A percentile compares a stretch with the other conserved stretches of the same genome.
Evolutionary conservation across 2,888 invertebrate genomes (phyloP).

Genomic region (Ophraella communa): DNA sequence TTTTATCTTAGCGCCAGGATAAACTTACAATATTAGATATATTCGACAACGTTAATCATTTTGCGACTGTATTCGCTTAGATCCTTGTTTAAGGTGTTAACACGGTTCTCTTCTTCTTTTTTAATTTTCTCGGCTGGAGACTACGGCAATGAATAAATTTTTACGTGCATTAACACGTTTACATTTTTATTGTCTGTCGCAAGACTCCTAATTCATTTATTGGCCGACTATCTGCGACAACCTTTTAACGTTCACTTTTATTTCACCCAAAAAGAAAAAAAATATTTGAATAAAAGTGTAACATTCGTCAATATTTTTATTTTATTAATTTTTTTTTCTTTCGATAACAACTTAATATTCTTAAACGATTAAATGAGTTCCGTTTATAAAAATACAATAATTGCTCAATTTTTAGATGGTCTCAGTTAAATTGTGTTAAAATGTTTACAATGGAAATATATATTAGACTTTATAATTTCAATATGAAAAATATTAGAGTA

Average conservation of each 20-base stretch:
- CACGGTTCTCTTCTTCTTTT: constrained; percentile 10
- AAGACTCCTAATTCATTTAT: constrained; percentile 39
- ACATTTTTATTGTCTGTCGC: constrained; percentile 46
- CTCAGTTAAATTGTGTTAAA: constrained; percentile 43
- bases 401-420: not conserved
- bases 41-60: not conserved
- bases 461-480: constrained; percentile 59
- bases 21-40: too few relatives aligned
- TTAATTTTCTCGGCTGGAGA: not conserved
- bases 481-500: constrained; percentile 61
- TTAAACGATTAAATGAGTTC: too few relatives aligned
- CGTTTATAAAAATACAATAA: not conserved
- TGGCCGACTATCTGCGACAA: constrained; percentile 20
- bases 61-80: not conserved
- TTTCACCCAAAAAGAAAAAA: too few relatives aligned
- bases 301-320: not conserved
- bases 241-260: not conserved
- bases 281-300: not conserved
- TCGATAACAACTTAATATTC: too few relatives aligned
- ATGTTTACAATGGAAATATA: constrained; percentile 58
- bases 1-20: too few relatives aligned
- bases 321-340: too few relatives aligned
- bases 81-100: constrained; percentile 8
- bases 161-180: constrained; percentile 58
- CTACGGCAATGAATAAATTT: constrained; percentile 42